Evolutionary conservation across 2,888 invertebrate genomes (phyloP).

Genomic region (Scaptomyza parva): DNA sequence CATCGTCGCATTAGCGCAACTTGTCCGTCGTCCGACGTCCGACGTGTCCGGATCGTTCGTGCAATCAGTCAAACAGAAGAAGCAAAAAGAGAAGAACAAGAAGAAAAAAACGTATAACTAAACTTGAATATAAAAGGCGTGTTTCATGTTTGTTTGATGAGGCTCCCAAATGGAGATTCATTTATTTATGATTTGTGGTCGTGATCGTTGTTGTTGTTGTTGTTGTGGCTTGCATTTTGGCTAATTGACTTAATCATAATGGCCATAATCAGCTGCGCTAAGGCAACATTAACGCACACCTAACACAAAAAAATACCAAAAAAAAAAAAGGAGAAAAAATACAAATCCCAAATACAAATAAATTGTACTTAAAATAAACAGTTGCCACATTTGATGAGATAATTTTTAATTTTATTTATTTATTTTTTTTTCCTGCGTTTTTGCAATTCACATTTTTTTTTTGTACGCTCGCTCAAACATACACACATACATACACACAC

Average conservation of each 20-base stretch:
- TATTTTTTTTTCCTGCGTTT: constrained; percentile 68
- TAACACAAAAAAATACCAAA: too few species aligned
- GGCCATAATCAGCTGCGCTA: constrained; percentile 38
- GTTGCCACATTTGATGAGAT: constrained; percentile 67
- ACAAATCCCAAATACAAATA: constrained; percentile 1
- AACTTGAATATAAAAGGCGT: constrained; percentile 31
- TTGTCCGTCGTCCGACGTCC: constrained; percentile 7
- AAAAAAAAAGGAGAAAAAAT: constrained; percentile 3
- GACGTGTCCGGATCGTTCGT: too few species aligned
- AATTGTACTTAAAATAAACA: constrained; percentile 53
- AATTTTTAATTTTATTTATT: constrained; percentile 71
- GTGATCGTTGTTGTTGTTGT: too few species aligned
- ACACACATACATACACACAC: constrained; percentile 3
- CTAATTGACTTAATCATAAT: constrained; percentile 33
- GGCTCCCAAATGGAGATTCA: constrained; percentile 43
- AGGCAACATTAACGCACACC: constrained; percentile 40
- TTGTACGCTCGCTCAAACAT: constrained; percentile 6
- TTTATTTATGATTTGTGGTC: constrained; percentile 44
- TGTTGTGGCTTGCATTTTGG: too few species aligned
- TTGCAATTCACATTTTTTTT: constrained; percentile 63
- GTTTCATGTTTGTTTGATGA: constrained; percentile 41
- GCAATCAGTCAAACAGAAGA: constrained; percentile 64
- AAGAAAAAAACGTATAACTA: constrained; percentile 3
- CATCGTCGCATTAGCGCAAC: constrained; percentile 60
- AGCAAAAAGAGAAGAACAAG: constrained; percentile 19